Evolutionary conservation across 2,797 vertebrate genomes (phyloP).

Genomic region (Epinephelus awoara): DNA sequence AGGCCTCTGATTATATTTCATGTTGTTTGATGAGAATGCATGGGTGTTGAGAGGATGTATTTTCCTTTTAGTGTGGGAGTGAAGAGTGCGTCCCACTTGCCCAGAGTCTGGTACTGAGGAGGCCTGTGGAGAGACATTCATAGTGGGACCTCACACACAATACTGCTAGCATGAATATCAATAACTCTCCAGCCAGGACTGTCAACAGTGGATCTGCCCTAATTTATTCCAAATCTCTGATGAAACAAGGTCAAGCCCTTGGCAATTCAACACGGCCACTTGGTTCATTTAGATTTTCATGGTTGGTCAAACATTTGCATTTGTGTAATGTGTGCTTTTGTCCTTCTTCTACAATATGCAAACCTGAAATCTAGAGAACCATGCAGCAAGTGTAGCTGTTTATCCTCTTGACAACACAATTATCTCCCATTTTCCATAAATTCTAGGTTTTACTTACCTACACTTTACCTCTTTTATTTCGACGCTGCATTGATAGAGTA

Average conservation of each 20-base stretch:
- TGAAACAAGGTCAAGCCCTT: conserved; percentile 48
- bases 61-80: conserved; percentile 38
- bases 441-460: neutral
- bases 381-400: neutral
- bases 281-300: conserved; percentile 28
- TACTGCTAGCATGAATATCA: conserved; percentile 62
- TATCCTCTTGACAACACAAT: neutral
- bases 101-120: conserved; percentile 32
- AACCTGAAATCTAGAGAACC: neutral
- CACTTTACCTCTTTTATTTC: neutral
- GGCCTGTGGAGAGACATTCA: conserved; percentile 57
- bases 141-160: conserved; percentile 47
- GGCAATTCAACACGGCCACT: conserved; percentile 19
- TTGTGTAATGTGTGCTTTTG: neutral
- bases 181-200: conserved; percentile 50
- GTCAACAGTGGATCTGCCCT: conserved; percentile 49
- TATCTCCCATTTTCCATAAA: neutral
- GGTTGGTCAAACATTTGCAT: conserved; percentile 25
- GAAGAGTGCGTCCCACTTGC: conserved; percentile 34
- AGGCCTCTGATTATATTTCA: conserved; percentile 39
- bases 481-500: neutral
- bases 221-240: conserved; percentile 57
- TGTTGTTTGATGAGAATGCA: conserved; percentile 14
- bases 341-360: conserved; percentile 18
- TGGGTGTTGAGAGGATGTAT: conserved; percentile 22